These are phyloP conservation scores for Rhodinocichla rosea DNA, from an alignment of 2,113 vertebrate genomes.

Conservation along the genomic window DNA sequence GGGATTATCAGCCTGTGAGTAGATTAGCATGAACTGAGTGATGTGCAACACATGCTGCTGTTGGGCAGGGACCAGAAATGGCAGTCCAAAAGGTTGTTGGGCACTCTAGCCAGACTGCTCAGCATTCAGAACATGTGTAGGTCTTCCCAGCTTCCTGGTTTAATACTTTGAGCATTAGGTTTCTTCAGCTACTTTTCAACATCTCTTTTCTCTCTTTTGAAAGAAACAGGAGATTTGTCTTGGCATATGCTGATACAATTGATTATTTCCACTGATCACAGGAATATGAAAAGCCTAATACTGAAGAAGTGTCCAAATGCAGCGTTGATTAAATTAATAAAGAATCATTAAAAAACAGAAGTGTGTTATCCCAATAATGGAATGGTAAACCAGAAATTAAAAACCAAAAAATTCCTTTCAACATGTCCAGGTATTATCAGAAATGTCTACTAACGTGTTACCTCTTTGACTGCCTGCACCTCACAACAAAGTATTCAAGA, in stretches of 20 bases:
- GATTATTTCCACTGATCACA: neutral
- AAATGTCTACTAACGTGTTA: neutral
- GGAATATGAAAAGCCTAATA: neutral
- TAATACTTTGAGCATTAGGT: neutral
- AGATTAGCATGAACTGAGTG: neutral
- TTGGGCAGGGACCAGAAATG: neutral
- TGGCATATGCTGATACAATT: neutral
- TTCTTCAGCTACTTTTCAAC: neutral
- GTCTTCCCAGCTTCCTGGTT: neutral
- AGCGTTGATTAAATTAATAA: neutral
- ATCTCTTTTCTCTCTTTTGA: neutral
- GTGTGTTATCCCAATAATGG: neutral
- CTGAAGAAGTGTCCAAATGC: neutral
- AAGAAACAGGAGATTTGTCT: neutral
- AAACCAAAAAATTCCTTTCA: neutral
- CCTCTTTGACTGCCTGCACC: neutral
- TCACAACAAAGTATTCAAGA: neutral
- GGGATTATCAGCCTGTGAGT: neutral
- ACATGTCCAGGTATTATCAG: neutral
- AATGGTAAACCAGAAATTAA: neutral
- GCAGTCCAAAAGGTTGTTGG: neutral
- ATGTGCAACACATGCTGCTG: neutral
- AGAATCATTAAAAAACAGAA: neutral
- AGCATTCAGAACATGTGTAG: neutral
- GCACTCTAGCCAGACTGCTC: neutral